Evolutionary conservation across 1,140 invertebrate genomes (phyloP), one percentile per base, ranked within the genome.

Genomic region (Panulirus ornatus): DNA sequence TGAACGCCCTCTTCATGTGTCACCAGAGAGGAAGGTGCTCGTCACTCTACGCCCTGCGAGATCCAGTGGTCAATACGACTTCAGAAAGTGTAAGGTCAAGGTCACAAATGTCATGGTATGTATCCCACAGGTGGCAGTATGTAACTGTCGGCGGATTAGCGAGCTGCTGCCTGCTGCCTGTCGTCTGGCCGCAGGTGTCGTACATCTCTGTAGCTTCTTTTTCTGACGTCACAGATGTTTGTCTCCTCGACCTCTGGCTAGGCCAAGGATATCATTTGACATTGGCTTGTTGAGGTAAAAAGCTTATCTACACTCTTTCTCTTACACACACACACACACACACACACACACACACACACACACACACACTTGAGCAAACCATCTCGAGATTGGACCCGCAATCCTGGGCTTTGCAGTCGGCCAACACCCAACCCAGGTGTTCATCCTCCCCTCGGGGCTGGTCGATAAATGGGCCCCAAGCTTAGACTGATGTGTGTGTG

Each of bases 321-420:
- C 51, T 58, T n/a, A n/a, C n/a, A n/a, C 51, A 11, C 51, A 11
- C 51, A 11, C 22, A 11, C 51, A 11, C 22, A 11, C 11, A 11
- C 51, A 58, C 51, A 58, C 51, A 58, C 51, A 58, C 51, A 58
- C 51, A 58, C 51, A 58, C 51, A 58, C 51, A 58, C 51, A 58
- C 51, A 22, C 51, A 58, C 51, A 58, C 51, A 11, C 22, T 22
- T 58, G 11, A 22, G 11, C 51, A 11, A 58, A 58, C 11, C 51
- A 11, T 11, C 11, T 58, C 11, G 51, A 58, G 11, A 58, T 58
- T 11, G 22, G 11, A 58, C 51, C 11, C 11, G 11, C 51, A 58
- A 11, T 58, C 51, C 11, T 11, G 51, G 51, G 11, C 22, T 58
- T 11, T n/a, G n/a, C n/a, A n/a, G n/a, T n/a, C n/a, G n/a, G n/a